These are phyloP conservation scores for Lathronympha strigana DNA, from an alignment of 2,888 invertebrate genomes.

Conservation along the genomic window DNA sequence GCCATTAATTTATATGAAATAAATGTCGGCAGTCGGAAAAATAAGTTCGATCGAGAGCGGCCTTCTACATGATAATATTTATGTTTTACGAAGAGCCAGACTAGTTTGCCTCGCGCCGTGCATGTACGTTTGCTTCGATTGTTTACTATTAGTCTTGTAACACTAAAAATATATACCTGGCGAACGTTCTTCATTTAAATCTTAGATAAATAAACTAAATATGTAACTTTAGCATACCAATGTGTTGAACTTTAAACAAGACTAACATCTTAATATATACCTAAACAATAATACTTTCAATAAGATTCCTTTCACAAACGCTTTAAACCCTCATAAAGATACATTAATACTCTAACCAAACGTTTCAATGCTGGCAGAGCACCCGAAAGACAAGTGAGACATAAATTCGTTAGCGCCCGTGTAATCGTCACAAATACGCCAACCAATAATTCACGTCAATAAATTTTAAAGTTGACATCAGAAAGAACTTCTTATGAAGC, in stretches of 20 bases:
- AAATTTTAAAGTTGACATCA: slow-evolving; percentile 83
- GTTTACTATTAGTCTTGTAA: slow-evolving; percentile 38
- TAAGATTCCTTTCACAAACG: slow-evolving; percentile 67
- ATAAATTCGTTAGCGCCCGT: slow-evolving; percentile 81
- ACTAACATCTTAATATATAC: not conserved
- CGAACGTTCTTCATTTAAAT: slow-evolving; percentile 16
- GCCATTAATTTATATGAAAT: slow-evolving; percentile 85
- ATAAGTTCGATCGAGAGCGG: slow-evolving; percentile 80
- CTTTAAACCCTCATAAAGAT: slow-evolving; percentile 73
- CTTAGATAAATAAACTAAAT: slow-evolving; percentile 18
- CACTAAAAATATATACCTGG: slow-evolving; percentile 23
- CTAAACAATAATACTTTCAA: slow-evolving; percentile 48
- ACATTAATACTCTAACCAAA: slow-evolving; percentile 73
- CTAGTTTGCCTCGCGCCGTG: slow-evolving; percentile 53
- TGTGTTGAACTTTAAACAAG: not conserved
- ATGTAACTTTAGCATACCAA: not conserved
- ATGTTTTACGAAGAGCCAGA: slow-evolving; percentile 78
- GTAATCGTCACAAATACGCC: slow-evolving; percentile 78
- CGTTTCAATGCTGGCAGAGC: slow-evolving; percentile 71
- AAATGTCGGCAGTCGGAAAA: slow-evolving; percentile 84
- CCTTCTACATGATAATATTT: slow-evolving; percentile 82
- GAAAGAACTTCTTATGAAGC: slow-evolving; percentile 81
- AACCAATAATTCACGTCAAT: slow-evolving; percentile 75
- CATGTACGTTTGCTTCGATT: slow-evolving; percentile 61
- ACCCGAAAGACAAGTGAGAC: slow-evolving; percentile 69